These are phyloP conservation scores for Ferrisia virgata DNA, from an alignment of 2,888 invertebrate species.

Conservation along the genomic window DNA sequence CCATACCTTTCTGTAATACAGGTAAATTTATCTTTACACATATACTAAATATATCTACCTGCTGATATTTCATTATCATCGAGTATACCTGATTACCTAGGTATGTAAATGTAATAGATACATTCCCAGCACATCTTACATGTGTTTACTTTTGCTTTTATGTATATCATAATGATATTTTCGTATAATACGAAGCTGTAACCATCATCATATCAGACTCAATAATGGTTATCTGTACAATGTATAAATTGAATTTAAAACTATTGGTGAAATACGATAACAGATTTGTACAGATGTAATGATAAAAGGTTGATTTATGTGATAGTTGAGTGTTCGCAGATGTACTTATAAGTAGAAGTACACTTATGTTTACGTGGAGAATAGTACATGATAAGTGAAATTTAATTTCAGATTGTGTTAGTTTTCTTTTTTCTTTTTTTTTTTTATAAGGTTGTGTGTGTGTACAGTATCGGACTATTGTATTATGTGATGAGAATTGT, in stretches of 20 bases:
- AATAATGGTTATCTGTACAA: not conserved
- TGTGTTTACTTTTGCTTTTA: not conserved
- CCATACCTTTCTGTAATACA: too few relatives aligned
- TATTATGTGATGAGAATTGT: too few relatives aligned
- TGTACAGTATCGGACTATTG: too few relatives aligned
- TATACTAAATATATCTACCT: too few relatives aligned
- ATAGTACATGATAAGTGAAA: not conserved
- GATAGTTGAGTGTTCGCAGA: not conserved
- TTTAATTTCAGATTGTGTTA: not conserved
- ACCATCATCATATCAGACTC: not conserved
- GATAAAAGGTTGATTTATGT: not conserved
- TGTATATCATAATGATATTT: not conserved
- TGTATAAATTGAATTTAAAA: constrained; percentile 9
- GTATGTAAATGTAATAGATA: too few relatives aligned
- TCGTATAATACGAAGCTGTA: not conserved
- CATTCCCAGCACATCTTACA: too few relatives aligned
- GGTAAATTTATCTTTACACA: too few relatives aligned
- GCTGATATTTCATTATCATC: not conserved
- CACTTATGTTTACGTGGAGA: too few relatives aligned
- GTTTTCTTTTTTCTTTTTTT: too few relatives aligned
- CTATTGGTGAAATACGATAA: not conserved
- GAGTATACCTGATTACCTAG: too few relatives aligned
- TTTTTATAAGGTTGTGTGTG: too few relatives aligned
- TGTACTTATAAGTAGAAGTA: not conserved
- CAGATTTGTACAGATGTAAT: not conserved